These are phyloP conservation scores for Aromia moschata DNA, from an alignment of 2,888 invertebrate genomes.

Conservation along the genomic window DNA sequence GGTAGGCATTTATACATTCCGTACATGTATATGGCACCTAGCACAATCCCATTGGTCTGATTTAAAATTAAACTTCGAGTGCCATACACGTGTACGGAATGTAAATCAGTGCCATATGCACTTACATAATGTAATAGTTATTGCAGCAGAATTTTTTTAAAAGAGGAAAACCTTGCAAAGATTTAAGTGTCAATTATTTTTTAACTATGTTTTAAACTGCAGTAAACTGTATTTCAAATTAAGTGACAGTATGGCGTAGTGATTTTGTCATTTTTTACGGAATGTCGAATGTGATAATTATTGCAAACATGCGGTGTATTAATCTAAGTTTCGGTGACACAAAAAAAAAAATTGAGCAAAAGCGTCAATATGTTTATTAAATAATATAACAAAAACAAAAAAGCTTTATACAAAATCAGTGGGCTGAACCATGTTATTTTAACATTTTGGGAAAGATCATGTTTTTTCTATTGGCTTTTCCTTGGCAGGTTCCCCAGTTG, in stretches of 20 bases:
- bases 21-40: not conserved
- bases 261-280: not conserved
- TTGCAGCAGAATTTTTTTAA: not conserved
- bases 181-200: not conserved
- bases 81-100: not conserved
- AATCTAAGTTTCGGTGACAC: not conserved
- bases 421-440: not conserved
- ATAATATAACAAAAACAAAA: not conserved
- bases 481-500: slow-evolving; percentile 23
- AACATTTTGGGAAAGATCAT: slow-evolving; percentile 12
- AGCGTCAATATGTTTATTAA: not conserved
- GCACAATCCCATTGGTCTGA: not conserved
- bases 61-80: not conserved
- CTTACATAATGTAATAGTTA: not conserved
- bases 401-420: not conserved
- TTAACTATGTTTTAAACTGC: not conserved
- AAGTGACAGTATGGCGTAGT: not conserved
- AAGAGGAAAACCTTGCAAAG: not conserved
- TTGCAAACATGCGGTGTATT: not conserved
- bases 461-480: slow-evolving; percentile 10
- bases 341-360: not conserved
- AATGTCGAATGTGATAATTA: not conserved
- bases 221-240: not conserved
- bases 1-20: not conserved
- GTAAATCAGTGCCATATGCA: not conserved